Evolutionary conservation across 1,140 invertebrate genomes (phyloP), one percentile per base, ranked within the genome.

Genomic region (Anastatus disparis): DNA sequence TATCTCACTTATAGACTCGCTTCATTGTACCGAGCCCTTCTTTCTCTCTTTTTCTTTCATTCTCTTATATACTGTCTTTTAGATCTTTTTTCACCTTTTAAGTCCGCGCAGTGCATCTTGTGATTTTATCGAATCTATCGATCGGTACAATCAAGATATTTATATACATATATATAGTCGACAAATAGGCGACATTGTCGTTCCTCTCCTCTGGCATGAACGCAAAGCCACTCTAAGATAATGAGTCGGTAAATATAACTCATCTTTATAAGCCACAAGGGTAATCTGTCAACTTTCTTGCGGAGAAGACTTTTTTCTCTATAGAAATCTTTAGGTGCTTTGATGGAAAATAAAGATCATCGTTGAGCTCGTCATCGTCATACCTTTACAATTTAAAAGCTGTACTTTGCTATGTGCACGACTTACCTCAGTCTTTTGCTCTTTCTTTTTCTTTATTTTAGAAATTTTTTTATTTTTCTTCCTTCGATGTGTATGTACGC

Each of bases 231-330:
- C 64, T 52, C 58, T 56, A 64, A 68, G 72, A 62, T 55, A 46
- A 53, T 31, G 46, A 20, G 24, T 52, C 42, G 42, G 9, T 63
- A 38, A 38, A 38, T 31, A 55, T 26, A n/a, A n/a, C n/a, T n/a
- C n/a, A n/a, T n/a, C n/a, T n/a, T n/a, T n/a, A n/a, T n/a, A n/a
- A n/a, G n/a, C n/a, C 48, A 0, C n/a, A 59, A 70, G 74, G 77
- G 81, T 83, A 81, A 83, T 83, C 81, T 77, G 79, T 82, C 80
- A 78, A 75, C 65, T 58, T 71, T 52, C 71, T 59, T 61, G 58
- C 55, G 50, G 65, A 62, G 67, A 70, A 72, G 75, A 72, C 50
- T 70, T 75, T 61, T 69, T 13, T 52, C 24, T 27, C 24, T 46
- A 46, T 13, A 46, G n/a, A 10, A 17, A 53, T 53, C 17, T 38